phyloP scores from a whole-genome alignment of 1,140 invertebrate genomes.

The Metaphire vulgaris region DNA sequence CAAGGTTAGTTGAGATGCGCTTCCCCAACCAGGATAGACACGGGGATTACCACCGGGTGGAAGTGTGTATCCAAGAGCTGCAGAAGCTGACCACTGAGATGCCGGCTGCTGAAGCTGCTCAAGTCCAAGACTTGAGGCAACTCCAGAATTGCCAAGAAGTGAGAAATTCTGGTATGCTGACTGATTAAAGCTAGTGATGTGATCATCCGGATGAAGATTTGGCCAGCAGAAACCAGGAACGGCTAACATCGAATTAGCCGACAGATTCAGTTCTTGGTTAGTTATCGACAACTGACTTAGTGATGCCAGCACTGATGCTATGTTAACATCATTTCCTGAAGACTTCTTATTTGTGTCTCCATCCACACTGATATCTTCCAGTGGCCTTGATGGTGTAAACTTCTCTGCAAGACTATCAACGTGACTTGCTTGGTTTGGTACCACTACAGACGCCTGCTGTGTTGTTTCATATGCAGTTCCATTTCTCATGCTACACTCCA shows the following conservation, averaged over 20 bases:
- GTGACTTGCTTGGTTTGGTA: not conserved
- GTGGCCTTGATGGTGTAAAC: not conserved
- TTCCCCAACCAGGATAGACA: not conserved
- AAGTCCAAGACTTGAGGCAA: not conserved
- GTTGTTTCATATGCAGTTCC: not conserved
- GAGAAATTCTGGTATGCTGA: not conserved
- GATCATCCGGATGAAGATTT: not conserved
- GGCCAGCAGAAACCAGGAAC: not conserved
- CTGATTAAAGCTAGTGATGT: not conserved
- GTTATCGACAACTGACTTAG: not conserved
- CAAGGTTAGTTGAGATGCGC: not conserved
- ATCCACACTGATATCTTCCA: not conserved
- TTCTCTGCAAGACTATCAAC: not conserved
- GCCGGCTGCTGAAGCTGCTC: not conserved
- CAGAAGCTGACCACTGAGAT: not conserved
- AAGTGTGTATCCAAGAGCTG: not conserved
- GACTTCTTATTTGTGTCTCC: not conserved
- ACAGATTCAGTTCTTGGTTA: not conserved
- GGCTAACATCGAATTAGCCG: not conserved
- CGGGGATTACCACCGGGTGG: not conserved
- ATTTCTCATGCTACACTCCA: not conserved
- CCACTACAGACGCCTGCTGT: not conserved
- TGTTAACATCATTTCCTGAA: not conserved
- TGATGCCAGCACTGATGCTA: not conserved
- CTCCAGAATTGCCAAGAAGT: not conserved